Evolutionary conservation across 2,888 invertebrate species (phyloP).

Genomic region (Drosophila algonquin): DNA sequence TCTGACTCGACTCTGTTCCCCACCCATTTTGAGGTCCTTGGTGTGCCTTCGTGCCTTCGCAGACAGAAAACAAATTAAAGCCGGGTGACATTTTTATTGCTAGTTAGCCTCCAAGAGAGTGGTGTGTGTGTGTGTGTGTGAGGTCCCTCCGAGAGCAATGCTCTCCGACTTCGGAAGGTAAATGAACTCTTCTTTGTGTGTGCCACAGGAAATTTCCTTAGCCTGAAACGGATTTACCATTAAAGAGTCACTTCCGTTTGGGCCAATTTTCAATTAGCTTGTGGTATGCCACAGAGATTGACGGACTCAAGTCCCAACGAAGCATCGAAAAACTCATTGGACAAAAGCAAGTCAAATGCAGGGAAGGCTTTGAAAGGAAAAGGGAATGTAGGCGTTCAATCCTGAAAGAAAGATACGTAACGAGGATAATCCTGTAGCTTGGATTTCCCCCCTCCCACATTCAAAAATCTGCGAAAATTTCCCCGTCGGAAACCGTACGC

Average conservation of each 20-base stretch:
- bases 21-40: constrained; percentile 34
- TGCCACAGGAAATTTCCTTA: constrained; percentile 17
- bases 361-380: background rate
- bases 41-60: constrained; percentile 23
- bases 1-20: background rate
- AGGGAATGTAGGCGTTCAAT: background rate
- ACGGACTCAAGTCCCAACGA: constrained; percentile 5
- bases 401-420: background rate
- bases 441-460: background rate
- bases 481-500: constrained; percentile 35
- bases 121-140: constrained; percentile 23
- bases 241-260: constrained; percentile 16
- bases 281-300: constrained; percentile 7
- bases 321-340: constrained; percentile 14
- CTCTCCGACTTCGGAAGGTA: constrained; percentile 41
- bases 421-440: background rate
- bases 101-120: constrained; percentile 40
- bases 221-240: background rate
- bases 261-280: constrained; percentile 27
- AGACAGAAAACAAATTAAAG: constrained; percentile 67
- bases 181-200: constrained; percentile 52
- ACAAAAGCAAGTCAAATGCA: constrained; percentile 13
- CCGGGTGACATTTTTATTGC: constrained; percentile 73
- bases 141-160: constrained; percentile 32
- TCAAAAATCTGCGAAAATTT: constrained; percentile 9